Base-by-base conservation (phyloP, 2,888 invertebrate species). In the Entomobrya multifasciata region DNA sequence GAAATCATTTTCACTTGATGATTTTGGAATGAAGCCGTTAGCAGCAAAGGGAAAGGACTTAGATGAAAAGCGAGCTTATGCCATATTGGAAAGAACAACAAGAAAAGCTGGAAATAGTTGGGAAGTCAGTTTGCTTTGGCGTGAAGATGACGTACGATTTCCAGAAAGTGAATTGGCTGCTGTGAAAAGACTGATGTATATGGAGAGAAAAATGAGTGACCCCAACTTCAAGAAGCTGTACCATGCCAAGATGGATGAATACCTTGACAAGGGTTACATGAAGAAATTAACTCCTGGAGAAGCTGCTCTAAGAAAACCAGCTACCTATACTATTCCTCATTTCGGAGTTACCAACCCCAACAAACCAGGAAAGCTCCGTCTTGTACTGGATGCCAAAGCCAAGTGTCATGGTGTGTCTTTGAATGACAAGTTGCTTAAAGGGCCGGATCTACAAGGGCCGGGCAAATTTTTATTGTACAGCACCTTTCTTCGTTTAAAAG, bases 41-140 rank as follows among this genome's bases (percentile, higher is more conserved):
- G 3, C 11, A 2, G 1, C 5, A 11, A 57, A 57, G 17, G 57
- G 57, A 2, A 2, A 3, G 2, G 13, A 22, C 44, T 17, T 44
- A 4, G 44, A 70, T 44, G 70, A 70, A 5, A 20, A 44, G 44
- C 5, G 70, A 6, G 44, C 44, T 2, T 27, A 8, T 2, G 20
- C 4, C 13, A 70, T 70, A 44, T 15, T 70, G 27, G 70, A 70
- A 3, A 52, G 36, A 11, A 57, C 57, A 36, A 17, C 70, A 1
- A 41, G 47, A n/a, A 20, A 49, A 25, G 49, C 25, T n/a, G 65
- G 49, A 27, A 17, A 47, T 0, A 1, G 27, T 0, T 83, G 83
- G 83, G 74, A 76, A 47, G 2, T n/a, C 3, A 62, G 83, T 0
- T 47, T 83, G n/a, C 76, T 76, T 0, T 83, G 83, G 83, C 17